A percentile compares a stretch with the other conserved stretches of the same genome.
Conservation (phyloP, 2,113 vertebrate genomes). For the Procavia capensis region DNA sequence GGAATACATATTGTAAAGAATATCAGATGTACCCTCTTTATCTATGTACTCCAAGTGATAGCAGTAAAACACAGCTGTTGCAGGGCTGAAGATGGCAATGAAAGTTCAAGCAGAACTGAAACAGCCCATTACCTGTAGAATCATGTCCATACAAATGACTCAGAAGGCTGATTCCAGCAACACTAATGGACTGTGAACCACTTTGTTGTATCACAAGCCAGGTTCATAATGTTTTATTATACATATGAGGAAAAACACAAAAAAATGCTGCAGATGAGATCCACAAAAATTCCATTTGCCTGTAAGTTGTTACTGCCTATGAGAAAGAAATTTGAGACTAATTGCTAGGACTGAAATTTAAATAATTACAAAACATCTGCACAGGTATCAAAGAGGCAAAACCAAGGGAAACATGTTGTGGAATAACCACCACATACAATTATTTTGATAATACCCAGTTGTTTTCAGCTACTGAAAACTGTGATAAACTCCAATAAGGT, state of each 20-base stretch:
- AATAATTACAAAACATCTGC: background rate
- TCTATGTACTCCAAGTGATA: slow-evolving; percentile 56
- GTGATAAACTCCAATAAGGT: background rate
- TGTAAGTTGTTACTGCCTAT: background rate
- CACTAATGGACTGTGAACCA: slow-evolving; percentile 67
- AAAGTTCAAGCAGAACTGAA: slow-evolving; percentile 77
- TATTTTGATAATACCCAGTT: background rate
- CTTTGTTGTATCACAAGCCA: slow-evolving; percentile 66
- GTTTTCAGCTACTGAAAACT: slow-evolving; percentile 3
- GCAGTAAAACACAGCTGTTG: slow-evolving; percentile 67
- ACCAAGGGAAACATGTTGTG: background rate
- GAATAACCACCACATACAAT: background rate
- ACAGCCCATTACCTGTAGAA: slow-evolving; percentile 80
- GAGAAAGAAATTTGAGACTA: background rate
- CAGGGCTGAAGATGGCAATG: slow-evolving; percentile 44
- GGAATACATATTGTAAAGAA: background rate
- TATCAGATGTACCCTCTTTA: background rate
- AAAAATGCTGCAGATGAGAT: slow-evolving; percentile 58
- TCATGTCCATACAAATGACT: slow-evolving; percentile 59
- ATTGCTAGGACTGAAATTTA: slow-evolving; percentile 56
- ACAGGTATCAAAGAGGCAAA: background rate
- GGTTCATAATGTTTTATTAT: slow-evolving; percentile 83
- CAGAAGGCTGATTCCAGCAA: slow-evolving; percentile 64
- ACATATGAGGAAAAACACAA: slow-evolving; percentile 74
- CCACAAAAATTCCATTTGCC: slow-evolving; percentile 61